Conservation (phyloP, 92 coral and sea anemone species). For the Umimayanthus kanabou region DNA sequence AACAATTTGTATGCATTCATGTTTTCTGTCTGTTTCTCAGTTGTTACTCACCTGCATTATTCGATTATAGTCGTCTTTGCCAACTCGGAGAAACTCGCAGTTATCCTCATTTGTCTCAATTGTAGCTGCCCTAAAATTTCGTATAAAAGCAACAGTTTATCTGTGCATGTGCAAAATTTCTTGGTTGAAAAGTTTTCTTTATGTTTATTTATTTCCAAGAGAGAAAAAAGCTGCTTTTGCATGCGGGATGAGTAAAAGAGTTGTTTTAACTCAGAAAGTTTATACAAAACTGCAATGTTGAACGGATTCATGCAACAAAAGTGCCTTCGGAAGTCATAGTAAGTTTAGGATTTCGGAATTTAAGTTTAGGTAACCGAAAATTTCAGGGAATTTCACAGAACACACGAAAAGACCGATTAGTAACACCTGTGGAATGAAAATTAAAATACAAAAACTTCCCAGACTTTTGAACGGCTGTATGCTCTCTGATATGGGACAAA, state of each 20-base stretch:
- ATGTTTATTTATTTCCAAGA: too few species aligned
- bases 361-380: too few species aligned
- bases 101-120: constrained; percentile 76
- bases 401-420: too few species aligned
- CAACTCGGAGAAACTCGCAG: constrained; percentile 70
- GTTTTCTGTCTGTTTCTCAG: not conserved
- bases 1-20: not conserved
- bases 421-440: too few species aligned
- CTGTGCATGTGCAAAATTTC: not conserved
- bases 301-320: too few species aligned
- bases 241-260: not conserved
- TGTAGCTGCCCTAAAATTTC: constrained; percentile 67
- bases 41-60: constrained; percentile 65
- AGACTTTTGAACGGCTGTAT: too few species aligned
- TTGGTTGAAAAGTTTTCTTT: too few species aligned
- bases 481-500: too few species aligned
- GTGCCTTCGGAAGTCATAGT: not conserved
- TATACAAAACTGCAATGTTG: not conserved
- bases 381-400: too few species aligned
- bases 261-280: not conserved
- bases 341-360: too few species aligned
- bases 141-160: not conserved
- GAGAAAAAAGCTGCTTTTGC: too few species aligned
- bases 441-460: too few species aligned
- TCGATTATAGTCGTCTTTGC: constrained; percentile 72